Percentiles rank a stretch among this genome's conserved stretches.
phyloP scores from a whole-genome alignment of 2,797 vertebrate species.

The Coluber constrictor region DNA sequence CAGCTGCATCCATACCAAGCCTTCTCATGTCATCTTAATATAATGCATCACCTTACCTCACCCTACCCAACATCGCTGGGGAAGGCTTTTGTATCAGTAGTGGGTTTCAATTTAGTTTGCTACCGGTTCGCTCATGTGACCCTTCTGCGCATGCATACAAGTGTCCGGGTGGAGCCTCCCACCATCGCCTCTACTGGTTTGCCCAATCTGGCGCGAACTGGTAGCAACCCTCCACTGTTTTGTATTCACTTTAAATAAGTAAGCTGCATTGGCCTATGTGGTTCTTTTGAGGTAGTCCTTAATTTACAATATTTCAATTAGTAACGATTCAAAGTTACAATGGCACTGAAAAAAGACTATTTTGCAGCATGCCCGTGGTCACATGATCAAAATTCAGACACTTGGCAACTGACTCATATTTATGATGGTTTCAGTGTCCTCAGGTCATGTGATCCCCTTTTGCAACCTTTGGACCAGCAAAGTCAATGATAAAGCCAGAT shows the following conservation, averaged over 20 bases:
- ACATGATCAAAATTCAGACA: not conserved
- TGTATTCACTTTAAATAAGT: no score
- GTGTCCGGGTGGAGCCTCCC: no score
- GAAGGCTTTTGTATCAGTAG: not conserved
- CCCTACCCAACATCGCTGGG: not conserved
- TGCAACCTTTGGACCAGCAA: not conserved
- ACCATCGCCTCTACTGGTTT: no score
- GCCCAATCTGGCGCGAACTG: no score
- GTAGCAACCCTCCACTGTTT: no score
- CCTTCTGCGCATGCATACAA: no score
- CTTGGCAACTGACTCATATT: not conserved
- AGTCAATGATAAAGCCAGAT: not conserved
- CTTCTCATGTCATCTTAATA: not conserved
- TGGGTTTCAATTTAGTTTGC: no score
- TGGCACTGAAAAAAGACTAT: not conserved
- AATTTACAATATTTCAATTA: no score
- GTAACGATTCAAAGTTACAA: not conserved
- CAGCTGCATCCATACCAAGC: not conserved
- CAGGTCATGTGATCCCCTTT: not conserved
- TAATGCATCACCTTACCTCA: not conserved
- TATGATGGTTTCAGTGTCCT: not conserved
- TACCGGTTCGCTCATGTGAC: no score
- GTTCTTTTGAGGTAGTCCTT: not conserved
- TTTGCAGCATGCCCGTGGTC: not conserved
- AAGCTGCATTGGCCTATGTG: no score